Base-by-base conservation (phyloP, 2,888 invertebrate genomes). In the Brachyopa scutellaris region DNA sequence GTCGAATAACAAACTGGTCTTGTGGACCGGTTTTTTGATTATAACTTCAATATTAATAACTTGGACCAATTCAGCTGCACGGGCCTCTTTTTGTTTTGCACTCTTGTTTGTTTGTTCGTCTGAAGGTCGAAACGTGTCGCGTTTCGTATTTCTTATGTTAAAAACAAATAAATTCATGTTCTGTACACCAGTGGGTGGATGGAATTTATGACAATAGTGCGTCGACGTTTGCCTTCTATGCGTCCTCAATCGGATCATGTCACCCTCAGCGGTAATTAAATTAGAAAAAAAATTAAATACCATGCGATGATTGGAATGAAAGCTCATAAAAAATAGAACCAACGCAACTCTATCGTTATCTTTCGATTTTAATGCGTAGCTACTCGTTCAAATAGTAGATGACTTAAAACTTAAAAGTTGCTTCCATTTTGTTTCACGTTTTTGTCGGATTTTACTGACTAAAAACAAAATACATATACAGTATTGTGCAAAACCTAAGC, bases 51-150 rank as follows among this genome's bases (percentile, higher is more conserved):
- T 51, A 17, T 51, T 29, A 13, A 23, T 15, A 45, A 36, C 15
- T 26, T 36, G 13, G 29, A 45, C 33, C 7, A 21, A 67, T 47
- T 57, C 13, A 19, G n/a, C 2, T 13, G 15, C 38, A 40, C 59
- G 40, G 3, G 59, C 70, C 70, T 40, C 59, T 19, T 47, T 69
- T 19, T 6, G 9, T 26, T 33, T n/a, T 33, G 42, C 23, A 13
- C 8, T 15, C 5, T 33, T 17, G 23, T 36, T 7, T 49, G 49
- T 17, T 62, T n/a, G 38, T 7, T 13, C 4, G 9, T 15, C 29
- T 70, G 31, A 70, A 61, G 70, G 59, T 61, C 33, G 17, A 11
- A n/a, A 38, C 5, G 9, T 61, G 38, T 49, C 70, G 49, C 38
- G 70, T 61, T 51, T 13, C 15, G n/a, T 40, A 61, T 31, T 21